Conservation (phyloP, 1,140 invertebrate species). For the Magallana gigas region DNA sequence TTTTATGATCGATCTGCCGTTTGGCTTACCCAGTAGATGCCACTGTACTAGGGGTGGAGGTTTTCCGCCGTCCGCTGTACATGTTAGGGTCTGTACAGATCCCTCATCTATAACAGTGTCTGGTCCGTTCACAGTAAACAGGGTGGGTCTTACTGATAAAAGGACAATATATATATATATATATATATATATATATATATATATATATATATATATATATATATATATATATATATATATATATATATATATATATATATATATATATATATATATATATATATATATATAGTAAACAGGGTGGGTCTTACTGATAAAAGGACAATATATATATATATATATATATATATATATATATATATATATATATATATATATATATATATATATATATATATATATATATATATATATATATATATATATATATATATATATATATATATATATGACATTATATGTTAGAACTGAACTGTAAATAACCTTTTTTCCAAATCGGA, state of each 20-base stretch:
- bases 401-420: not conserved
- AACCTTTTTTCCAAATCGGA: too few species aligned
- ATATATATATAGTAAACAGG: not conserved
- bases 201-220: not conserved
- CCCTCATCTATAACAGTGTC: constrained; percentile 57
- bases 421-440: not conserved
- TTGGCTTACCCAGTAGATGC: constrained; percentile 55
- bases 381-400: not conserved
- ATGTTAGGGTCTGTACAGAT: constrained; percentile 48
- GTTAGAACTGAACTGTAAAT: too few species aligned
- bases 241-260: not conserved
- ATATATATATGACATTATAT: not conserved
- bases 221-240: not conserved
- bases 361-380: not conserved
- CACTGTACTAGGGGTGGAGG: constrained; percentile 60
- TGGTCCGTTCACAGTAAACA: constrained; percentile 31
- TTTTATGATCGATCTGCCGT: too few species aligned
- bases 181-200: not conserved
- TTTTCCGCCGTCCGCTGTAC: constrained; percentile 60
- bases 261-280: too few species aligned
- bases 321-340: not conserved
- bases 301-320: constrained; percentile 51
- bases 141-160: constrained; percentile 51
- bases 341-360: not conserved
- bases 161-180: not conserved